A percentile compares a stretch with the other conserved stretches of the same genome.
Conservation (phyloP, 2,888 invertebrate species). For the Thereva nobilitata region DNA sequence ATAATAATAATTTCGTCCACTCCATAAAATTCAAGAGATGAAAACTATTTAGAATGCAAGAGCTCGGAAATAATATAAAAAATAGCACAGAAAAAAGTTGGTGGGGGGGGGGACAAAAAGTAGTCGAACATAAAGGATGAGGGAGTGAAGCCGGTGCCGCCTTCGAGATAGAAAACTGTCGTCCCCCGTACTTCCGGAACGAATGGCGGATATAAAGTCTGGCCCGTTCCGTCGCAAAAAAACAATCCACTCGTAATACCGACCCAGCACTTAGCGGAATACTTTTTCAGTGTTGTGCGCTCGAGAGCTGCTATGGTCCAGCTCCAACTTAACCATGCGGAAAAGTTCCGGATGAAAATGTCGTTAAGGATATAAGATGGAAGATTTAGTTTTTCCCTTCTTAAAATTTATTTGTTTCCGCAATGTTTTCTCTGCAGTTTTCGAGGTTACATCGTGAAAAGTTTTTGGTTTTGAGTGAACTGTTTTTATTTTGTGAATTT, state of each 20-base stretch:
- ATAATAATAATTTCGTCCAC: too few species aligned
- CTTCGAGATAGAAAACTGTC: constrained; percentile 19
- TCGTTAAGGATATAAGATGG: constrained; percentile 22
- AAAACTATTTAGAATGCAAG: too few species aligned
- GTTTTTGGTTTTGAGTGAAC: too few species aligned
- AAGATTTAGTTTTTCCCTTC: constrained; percentile 12
- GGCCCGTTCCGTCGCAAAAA: constrained; percentile 6
- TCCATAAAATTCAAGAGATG: too few species aligned
- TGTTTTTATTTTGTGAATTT: too few species aligned
- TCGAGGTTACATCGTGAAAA: too few species aligned
- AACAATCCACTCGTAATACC: constrained; percentile 30
- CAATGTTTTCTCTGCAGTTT: not conserved
- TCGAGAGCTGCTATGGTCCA: constrained; percentile 9
- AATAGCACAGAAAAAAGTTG: constrained; percentile 10
- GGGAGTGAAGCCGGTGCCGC: not conserved
- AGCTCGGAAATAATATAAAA: too few species aligned
- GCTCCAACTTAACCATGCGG: constrained; percentile 23
- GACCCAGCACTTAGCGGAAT: constrained; percentile 27
- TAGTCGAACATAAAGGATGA: constrained; percentile 24
- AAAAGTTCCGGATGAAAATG: constrained; percentile 37
- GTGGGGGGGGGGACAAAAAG: constrained; percentile 13
- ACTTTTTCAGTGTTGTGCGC: constrained; percentile 16
- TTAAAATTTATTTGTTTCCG: constrained; percentile 22
- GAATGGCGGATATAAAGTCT: constrained; percentile 23
- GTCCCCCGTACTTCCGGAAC: constrained; percentile 23